Evolutionary conservation across 1,140 invertebrate species (phyloP).

Genomic region (Goniozus legneri): DNA sequence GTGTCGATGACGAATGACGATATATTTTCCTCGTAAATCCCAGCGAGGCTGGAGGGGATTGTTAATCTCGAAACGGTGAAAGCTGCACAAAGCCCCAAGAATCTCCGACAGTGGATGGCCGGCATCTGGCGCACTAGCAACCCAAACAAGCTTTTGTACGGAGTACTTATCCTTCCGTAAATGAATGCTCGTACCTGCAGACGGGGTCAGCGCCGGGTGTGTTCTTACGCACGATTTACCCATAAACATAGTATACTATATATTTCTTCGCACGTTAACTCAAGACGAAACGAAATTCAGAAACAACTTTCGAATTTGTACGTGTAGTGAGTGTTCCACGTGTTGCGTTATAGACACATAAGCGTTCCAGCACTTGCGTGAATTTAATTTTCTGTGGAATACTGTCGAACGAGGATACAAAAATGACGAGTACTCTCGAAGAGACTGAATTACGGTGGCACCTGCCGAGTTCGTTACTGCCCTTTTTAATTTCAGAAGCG

Average conservation of each 20-base stretch:
- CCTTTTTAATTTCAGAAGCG: too few relatives aligned
- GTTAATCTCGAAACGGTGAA: constrained; percentile 36
- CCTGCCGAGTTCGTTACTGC: too few relatives aligned
- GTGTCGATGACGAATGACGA: constrained; percentile 26
- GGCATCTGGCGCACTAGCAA: constrained; percentile 44
- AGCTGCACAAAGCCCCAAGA: constrained; percentile 33
- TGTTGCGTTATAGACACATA: too few relatives aligned
- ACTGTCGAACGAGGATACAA: too few relatives aligned
- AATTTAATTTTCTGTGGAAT: too few relatives aligned
- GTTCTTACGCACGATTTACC: constrained; percentile 1
- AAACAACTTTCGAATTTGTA: too few relatives aligned
- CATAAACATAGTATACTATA: constrained; percentile 20
- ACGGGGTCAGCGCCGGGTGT: not conserved
- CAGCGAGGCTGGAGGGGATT: constrained; percentile 10
- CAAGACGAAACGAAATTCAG: too few relatives aligned
- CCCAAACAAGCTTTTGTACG: constrained; percentile 43
- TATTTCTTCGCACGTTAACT: too few relatives aligned
- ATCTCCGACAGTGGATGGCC: constrained; percentile 32
- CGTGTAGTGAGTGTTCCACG: too few relatives aligned
- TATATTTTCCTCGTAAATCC: constrained; percentile 12
- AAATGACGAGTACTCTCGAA: too few relatives aligned
- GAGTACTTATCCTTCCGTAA: constrained; percentile 31
- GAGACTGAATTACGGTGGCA: too few relatives aligned
- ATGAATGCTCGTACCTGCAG: constrained; percentile 37
- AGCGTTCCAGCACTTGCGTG: too few relatives aligned